These are phyloP conservation scores for Coracopsis vasa DNA, from an alignment of 2,113 vertebrate species.

Conservation along the genomic window DNA sequence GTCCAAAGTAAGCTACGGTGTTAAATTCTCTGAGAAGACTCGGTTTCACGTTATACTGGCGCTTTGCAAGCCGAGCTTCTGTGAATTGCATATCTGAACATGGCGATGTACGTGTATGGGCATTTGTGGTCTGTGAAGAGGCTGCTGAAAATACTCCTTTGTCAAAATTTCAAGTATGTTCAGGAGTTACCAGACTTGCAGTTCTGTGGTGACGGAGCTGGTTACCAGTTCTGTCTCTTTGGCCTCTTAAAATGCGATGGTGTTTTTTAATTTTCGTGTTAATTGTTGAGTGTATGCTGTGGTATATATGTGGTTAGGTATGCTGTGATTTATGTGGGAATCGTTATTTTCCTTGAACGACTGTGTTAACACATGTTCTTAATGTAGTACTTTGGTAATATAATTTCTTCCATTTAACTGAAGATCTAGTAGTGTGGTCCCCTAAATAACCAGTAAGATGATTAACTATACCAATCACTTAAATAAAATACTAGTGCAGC, in stretches of 20 bases:
- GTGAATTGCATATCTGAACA: fast-evolving
- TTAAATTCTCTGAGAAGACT: fast-evolving
- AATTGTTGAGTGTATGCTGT: fast-evolving
- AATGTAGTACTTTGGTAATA: background rate
- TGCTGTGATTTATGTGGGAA: background rate
- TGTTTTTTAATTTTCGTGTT: background rate
- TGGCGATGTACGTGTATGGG: fast-evolving
- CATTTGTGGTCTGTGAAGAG: background rate
- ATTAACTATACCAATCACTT: background rate
- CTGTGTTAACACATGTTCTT: background rate
- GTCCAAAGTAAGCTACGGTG: fast-evolving
- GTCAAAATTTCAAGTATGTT: background rate
- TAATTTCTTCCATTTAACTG: background rate
- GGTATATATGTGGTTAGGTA: background rate
- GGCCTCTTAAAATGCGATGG: background rate
- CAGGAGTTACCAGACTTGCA: background rate
- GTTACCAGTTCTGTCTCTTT: background rate
- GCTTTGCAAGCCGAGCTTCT: background rate
- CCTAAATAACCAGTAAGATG: background rate
- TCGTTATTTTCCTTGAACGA: background rate
- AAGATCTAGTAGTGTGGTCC: background rate
- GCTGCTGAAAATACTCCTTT: background rate
- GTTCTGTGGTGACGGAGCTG: background rate
- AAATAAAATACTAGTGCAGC: background rate
- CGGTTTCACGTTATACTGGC: background rate